Base-by-base conservation (phyloP, 1,140 invertebrate species). In the Medauroidea extradentata region DNA sequence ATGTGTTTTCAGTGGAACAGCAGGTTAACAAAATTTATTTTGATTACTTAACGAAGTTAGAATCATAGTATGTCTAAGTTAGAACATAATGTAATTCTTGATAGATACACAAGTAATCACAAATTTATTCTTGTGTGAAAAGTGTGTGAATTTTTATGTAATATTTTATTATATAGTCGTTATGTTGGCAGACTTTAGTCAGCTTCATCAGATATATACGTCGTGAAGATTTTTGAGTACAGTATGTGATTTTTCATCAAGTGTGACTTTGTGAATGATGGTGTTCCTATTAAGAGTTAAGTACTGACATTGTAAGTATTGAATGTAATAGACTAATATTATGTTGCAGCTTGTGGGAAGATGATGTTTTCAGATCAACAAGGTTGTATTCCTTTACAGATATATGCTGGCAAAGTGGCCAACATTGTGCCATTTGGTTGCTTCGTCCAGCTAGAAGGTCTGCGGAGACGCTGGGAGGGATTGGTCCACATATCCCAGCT, bases 401-500 rank as follows among this genome's bases (percentile, higher is more conserved):
- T 99, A 67, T 99, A 98, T 72, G 82, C 84, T 63, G 97, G 95
- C 0, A 90, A 94, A 78, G 93, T 99, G 0, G 92, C 92, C 4
- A 98, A 95, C 68, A 91, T 99, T 61, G 93, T 98, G 25, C 86
- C 91, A 34, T 99, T 99, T 79, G 98, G 97, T 2, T 98, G 96
- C 75, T 99, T 99, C 79, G 93, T 99, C 1, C 93, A 96, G 74
- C 75, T 99, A 5, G 94, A 98, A 71, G 94, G 95, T 0, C 78
- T 99, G 7, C 82, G 86, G 49, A 84, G 87, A 56, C 81, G 91
- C 56, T 93, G 89, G 84, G 97, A 99, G 76, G 98, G 98, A 2
- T 78, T 99, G 0, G 94, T 98, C 8, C 98, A 99, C 70, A 98
- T 99, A 64, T 99, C 96, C 11, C 94, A 99, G 76, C 75, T 98